phyloP scores from a whole-genome alignment of 1,140 invertebrate species.

The Bombus confusus region DNA sequence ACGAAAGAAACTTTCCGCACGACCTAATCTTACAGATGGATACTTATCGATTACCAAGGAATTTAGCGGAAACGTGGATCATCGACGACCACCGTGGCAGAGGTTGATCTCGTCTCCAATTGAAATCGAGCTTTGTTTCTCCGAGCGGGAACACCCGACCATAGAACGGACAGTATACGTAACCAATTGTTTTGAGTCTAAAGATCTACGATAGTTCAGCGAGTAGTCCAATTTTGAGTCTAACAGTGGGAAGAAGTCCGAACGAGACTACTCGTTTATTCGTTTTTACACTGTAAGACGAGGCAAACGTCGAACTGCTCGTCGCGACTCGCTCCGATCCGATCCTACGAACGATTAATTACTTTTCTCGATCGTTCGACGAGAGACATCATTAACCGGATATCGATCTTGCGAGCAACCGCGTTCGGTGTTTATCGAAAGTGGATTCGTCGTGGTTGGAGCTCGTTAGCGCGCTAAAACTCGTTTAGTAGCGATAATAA shows the following conservation, averaged over 20 bases:
- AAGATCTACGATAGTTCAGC: too few relatives aligned
- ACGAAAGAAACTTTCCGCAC: too few relatives aligned
- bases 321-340: neutral
- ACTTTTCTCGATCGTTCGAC: slow-evolving; percentile 13
- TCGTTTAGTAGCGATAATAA: slow-evolving; percentile 64
- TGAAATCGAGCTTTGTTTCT: too few relatives aligned
- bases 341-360: slow-evolving; percentile 10
- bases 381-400: slow-evolving; percentile 55
- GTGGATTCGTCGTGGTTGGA: slow-evolving; percentile 24
- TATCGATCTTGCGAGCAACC: slow-evolving; percentile 48
- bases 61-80: too few relatives aligned
- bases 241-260: neutral
- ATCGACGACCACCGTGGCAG: too few relatives aligned
- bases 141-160: too few relatives aligned
- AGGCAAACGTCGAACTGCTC: neutral
- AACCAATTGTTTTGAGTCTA: too few relatives aligned
- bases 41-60: too few relatives aligned
- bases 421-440: slow-evolving; percentile 39
- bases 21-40: too few relatives aligned
- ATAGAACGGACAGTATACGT: too few relatives aligned
- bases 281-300: neutral
- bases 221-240: neutral
- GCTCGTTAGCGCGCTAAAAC: slow-evolving; percentile 55
- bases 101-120: neutral
- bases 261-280: neutral